Evolutionary conservation across 2,797 vertebrate genomes (phyloP), one percentile per base, ranked within the genome.

Genomic region (Gila robusta): DNA sequence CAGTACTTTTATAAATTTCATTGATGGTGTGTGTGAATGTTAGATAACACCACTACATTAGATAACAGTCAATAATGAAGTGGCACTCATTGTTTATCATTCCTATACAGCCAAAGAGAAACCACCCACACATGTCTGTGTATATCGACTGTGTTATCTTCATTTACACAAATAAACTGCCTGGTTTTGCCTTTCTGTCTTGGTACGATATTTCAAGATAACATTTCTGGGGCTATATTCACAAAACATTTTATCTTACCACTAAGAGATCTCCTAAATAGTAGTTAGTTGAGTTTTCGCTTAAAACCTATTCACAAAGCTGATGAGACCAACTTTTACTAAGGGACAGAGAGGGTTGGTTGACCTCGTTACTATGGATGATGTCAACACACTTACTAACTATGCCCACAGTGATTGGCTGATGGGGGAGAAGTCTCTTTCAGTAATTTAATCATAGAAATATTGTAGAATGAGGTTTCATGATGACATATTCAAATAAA

Each of bases 91-190:
- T 7, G 44, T 59, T 82, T 79, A 44, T 28, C 9, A 84, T 62
- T 79, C 64, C 32, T 67, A 39, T 82, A 83, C 41, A 78, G 2
- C 71, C 8, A 62, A 21, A 80, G 39, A 83, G 35, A 23, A 41
- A 9, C 56, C 16, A 81, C 14, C 26, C 72, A 56, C 66, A 85
- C 77, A 41, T 12, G 71, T 28, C 37, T 69, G 11, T 52, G 19
- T 56, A 64, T 59, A 81, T 79, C 2, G 3, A 39, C 6, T 56
- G 19, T 16, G 14, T 62, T 79, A 26, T 39, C 47, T 54, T 35
- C 47, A 56, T 81, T 26, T 28, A 56, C 66, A 26, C 16, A 69
- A n/a, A 44, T 2, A 19, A 12, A 26, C 23, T 21, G 77, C 39
- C 77, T 44, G 5, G 4, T 21, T 49, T 80, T 67, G 10, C 16